Conservation (phyloP, 2,113 vertebrate genomes). For the Erinaceus europaeus region DNA sequence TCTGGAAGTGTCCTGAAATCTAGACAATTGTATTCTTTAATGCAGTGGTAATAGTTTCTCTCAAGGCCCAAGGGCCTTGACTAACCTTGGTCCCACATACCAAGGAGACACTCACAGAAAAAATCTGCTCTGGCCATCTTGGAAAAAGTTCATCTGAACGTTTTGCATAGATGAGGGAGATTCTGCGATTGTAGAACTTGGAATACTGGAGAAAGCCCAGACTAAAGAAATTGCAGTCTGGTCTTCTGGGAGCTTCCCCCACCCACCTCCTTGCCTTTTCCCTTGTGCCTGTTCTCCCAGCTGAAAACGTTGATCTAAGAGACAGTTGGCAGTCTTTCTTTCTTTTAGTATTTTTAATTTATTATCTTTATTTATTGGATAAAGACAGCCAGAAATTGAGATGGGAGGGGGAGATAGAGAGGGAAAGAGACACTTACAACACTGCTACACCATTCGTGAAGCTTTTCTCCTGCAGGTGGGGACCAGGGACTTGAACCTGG, state of each 20-base stretch:
- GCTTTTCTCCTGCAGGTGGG: no score
- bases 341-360: not conserved
- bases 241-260: not conserved
- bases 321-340: not conserved
- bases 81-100: not conserved
- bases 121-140: not conserved
- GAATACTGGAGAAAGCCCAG: not conserved
- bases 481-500: no score
- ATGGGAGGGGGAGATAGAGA: no score
- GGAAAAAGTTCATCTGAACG: no score
- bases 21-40: not conserved
- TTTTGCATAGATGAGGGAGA: no score
- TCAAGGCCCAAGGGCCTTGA: not conserved
- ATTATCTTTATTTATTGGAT: not conserved
- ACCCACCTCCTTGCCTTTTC: fast-evolving
- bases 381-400: no score
- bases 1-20: not conserved
- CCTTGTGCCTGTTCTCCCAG: not conserved
- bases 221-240: not conserved
- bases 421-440: no score
- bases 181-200: not conserved
- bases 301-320: not conserved
- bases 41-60: not conserved
- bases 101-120: not conserved
- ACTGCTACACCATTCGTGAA: no score